Percentiles rank a stretch among this genome's conserved stretches.
phyloP scores from a whole-genome alignment of 2,113 vertebrate genomes.

The Microcebus tavaratra region DNA sequence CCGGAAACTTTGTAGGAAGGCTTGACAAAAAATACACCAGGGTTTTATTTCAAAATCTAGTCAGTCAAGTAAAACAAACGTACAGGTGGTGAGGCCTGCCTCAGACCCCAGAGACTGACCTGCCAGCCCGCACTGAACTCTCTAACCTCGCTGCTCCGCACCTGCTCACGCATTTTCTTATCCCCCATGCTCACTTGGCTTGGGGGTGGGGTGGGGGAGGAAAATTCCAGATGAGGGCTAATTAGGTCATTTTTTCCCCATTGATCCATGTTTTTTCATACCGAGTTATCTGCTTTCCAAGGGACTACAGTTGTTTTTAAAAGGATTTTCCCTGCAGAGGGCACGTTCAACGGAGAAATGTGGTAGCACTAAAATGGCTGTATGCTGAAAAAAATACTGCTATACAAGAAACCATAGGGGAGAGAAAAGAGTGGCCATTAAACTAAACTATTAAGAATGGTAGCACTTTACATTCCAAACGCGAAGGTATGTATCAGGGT shows the following conservation, averaged over 20 bases:
- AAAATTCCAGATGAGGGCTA: background rate
- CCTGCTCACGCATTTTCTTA: background rate
- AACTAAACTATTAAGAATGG: slow-evolving; percentile 72
- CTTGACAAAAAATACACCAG: background rate
- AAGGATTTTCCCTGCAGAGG: slow-evolving; percentile 54
- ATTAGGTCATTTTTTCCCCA: background rate
- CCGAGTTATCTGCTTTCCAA: slow-evolving; percentile 52
- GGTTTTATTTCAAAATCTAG: slow-evolving; percentile 43
- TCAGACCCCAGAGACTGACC: background rate
- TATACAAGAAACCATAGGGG: slow-evolving; percentile 35
- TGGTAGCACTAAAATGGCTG: slow-evolving; percentile 48
- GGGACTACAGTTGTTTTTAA: slow-evolving; percentile 27
- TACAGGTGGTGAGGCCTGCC: background rate
- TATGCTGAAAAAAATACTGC: slow-evolving; percentile 62
- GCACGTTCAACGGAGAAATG: slow-evolving; percentile 24
- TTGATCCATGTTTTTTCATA: slow-evolving; percentile 50
- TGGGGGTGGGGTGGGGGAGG: background rate
- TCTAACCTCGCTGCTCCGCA: background rate
- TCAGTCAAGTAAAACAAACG: slow-evolving; percentile 49
- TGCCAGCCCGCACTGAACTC: background rate
- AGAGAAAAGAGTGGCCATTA: slow-evolving; percentile 65
- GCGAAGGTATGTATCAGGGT: slow-evolving; percentile 67
- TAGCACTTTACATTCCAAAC: slow-evolving; percentile 77
- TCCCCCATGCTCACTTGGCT: background rate
- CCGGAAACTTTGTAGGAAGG: slow-evolving; percentile 36